These are phyloP conservation scores for Microdon myrmicae DNA, from an alignment of 2,888 invertebrate species.

Conservation along the genomic window DNA sequence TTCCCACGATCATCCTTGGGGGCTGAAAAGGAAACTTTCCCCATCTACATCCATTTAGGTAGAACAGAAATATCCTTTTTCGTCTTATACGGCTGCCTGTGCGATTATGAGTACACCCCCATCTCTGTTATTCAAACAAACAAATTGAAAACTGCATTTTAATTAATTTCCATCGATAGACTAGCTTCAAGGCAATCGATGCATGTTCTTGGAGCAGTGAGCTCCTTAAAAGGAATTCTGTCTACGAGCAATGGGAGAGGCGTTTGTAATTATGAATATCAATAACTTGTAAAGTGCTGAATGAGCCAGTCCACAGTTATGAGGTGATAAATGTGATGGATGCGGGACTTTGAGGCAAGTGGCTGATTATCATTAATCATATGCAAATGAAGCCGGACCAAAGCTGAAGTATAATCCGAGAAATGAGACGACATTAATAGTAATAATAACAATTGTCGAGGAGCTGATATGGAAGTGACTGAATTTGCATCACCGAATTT, in stretches of 20 bases:
- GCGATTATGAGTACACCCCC: too few relatives aligned
- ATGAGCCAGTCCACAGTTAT: too few relatives aligned
- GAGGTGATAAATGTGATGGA: too few relatives aligned
- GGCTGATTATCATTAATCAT: too few relatives aligned
- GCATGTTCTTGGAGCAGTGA: conserved; percentile 4
- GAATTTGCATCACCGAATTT: too few relatives aligned
- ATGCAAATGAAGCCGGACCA: too few relatives aligned
- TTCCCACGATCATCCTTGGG: conserved; percentile 42
- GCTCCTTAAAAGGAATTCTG: background rate
- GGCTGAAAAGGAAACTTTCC: conserved; percentile 30
- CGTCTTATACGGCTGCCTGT: conserved; percentile 2
- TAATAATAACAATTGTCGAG: too few relatives aligned
- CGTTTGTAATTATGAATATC: conserved; percentile 20
- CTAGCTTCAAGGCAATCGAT: conserved; percentile 12
- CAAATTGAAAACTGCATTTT: conserved; percentile 41
- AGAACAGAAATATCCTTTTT: conserved; percentile 35
- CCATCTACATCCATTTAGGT: conserved; percentile 35
- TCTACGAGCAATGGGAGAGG: too few relatives aligned
- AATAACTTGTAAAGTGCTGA: conserved; percentile 1
- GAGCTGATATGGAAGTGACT: too few relatives aligned
- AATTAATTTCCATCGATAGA: conserved; percentile 40
- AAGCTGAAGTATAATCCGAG: too few relatives aligned
- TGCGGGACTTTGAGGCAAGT: too few relatives aligned
- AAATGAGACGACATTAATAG: too few relatives aligned
- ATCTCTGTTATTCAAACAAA: conserved; percentile 20